phyloP scores from a whole-genome alignment of 2,888 invertebrate species.

The Drosophila setosimentum region DNA sequence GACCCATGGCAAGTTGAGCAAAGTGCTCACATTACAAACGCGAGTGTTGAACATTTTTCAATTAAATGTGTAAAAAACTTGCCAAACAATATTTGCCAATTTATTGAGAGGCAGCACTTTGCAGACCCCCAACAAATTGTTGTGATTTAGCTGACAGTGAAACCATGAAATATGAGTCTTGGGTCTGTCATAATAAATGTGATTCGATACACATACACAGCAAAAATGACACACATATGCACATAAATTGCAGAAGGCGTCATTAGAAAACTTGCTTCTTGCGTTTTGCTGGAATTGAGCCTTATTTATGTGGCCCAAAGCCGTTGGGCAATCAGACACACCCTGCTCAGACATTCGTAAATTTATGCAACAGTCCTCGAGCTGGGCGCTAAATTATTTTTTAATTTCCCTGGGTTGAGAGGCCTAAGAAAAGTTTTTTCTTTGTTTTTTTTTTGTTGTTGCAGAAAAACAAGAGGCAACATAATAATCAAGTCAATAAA shows the following conservation, averaged over 20 bases:
- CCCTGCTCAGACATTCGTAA: conserved; percentile 56
- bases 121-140: conserved; percentile 24
- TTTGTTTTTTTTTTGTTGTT: conserved; percentile 5
- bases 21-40: conserved; percentile 45
- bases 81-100: conserved; percentile 36
- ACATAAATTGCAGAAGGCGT: conserved; percentile 49
- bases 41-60: conserved; percentile 58
- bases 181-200: conserved; percentile 47
- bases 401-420: conserved; percentile 67
- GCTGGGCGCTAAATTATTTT: conserved; percentile 74
- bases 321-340: conserved; percentile 67
- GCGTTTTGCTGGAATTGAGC: conserved; percentile 30
- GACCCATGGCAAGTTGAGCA: conserved; percentile 40
- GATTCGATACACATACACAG: not conserved
- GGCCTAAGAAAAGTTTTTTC: conserved; percentile 63
- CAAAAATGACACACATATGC: not conserved
- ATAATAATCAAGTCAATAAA: conserved; percentile 82
- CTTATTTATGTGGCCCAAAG: conserved; percentile 56
- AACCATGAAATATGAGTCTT: conserved; percentile 47
- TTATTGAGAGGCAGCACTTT: conserved; percentile 37
- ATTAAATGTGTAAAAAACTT: conserved; percentile 57
- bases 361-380: conserved; percentile 73
- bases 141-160: conserved; percentile 26
- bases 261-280: conserved; percentile 44
- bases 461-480: conserved; percentile 74